phyloP scores from a whole-genome alignment of 2,888 invertebrate species.

The Noctua janthe region DNA sequence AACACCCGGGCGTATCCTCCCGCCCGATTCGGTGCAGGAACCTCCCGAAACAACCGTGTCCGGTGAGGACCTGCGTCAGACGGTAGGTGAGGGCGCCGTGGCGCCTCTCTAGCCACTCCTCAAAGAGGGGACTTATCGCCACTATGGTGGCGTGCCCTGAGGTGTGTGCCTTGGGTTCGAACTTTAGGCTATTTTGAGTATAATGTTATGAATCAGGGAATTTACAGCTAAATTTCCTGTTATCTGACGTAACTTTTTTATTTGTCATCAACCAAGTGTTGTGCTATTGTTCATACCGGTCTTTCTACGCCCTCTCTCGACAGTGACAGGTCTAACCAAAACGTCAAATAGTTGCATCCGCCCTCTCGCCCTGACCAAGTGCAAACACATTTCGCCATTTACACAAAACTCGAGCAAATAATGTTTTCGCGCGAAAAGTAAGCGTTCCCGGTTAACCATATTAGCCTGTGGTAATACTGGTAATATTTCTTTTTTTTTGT shows the following conservation, averaged over 20 bases:
- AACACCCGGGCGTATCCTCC: too few relatives aligned
- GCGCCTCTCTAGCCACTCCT: too few relatives aligned
- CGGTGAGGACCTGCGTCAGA: too few relatives aligned
- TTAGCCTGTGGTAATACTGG: constrained; percentile 45
- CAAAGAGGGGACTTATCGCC: too few relatives aligned
- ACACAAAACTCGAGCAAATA: constrained; percentile 33
- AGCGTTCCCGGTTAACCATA: constrained; percentile 33
- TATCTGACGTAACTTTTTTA: background rate
- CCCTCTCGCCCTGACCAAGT: constrained; percentile 3
- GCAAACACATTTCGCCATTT: constrained; percentile 41
- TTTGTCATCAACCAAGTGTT: background rate
- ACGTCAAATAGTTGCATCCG: constrained; percentile 54
- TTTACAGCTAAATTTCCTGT: background rate
- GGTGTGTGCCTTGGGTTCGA: too few relatives aligned
- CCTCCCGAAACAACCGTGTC: too few relatives aligned
- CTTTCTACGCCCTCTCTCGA: constrained; percentile 12
- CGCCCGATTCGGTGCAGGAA: too few relatives aligned
- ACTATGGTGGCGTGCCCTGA: too few relatives aligned
- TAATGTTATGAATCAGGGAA: background rate
- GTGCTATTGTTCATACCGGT: too few relatives aligned
- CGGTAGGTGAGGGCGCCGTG: too few relatives aligned
- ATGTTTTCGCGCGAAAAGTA: constrained; percentile 53
- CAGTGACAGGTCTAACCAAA: constrained; percentile 38
- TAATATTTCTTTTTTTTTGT: constrained; percentile 51
- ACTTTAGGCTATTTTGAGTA: background rate